Conservation (phyloP, 1,140 invertebrate genomes). For the Bradysia coprophila region DNA sequence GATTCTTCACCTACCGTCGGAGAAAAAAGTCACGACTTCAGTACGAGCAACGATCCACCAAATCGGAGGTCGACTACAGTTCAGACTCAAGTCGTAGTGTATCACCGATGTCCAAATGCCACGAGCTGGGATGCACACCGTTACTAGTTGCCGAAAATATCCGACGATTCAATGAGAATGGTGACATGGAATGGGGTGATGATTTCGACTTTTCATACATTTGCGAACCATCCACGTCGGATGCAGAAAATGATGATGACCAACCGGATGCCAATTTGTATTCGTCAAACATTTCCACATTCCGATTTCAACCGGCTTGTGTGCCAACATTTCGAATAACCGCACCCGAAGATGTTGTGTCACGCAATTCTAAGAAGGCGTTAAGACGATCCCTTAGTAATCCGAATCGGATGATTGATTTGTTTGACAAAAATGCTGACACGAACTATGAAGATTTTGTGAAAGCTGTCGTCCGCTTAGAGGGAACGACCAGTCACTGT, state of each 20-base stretch:
- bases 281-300: slow-evolving; percentile 16
- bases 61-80: too few relatives aligned
- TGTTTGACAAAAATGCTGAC: too few relatives aligned
- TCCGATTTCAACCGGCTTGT: slow-evolving; percentile 20
- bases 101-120: too few relatives aligned
- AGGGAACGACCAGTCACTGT: too few relatives aligned
- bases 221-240: slow-evolving; percentile 4
- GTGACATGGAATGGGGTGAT: slow-evolving; percentile 8
- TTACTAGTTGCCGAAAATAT: slow-evolving; percentile 3
- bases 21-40: too few relatives aligned
- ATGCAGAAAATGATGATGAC: slow-evolving; percentile 10
- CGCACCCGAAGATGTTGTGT: slow-evolving; percentile 14
- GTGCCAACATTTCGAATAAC: slow-evolving; percentile 23
- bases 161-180: background rate
- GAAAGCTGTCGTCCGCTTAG: too few relatives aligned
- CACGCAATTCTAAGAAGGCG: slow-evolving; percentile 12
- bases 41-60: too few relatives aligned
- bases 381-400: slow-evolving; percentile 18
- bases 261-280: slow-evolving; percentile 6
- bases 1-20: too few relatives aligned
- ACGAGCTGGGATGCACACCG: slow-evolving; percentile 9
- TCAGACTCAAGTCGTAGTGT: too few relatives aligned
- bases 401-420: slow-evolving; percentile 12
- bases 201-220: background rate
- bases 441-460: too few relatives aligned